phyloP scores from a whole-genome alignment of 2,797 vertebrate species.

The Tachyglossus aculeatus region DNA sequence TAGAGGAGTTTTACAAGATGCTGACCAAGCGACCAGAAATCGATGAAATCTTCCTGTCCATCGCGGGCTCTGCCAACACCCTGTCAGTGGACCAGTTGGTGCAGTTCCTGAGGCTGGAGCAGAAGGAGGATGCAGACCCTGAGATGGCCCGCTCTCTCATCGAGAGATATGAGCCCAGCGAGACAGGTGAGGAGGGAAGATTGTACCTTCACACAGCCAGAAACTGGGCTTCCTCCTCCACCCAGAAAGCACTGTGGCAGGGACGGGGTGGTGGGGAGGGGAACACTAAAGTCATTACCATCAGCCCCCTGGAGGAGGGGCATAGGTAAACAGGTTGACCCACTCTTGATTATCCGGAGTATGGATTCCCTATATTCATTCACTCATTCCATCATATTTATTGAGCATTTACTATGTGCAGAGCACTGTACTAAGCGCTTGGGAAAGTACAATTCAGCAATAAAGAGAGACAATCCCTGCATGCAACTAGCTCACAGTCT shows the following conservation, averaged over 20 bases:
- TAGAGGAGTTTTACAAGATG: conserved; percentile 88
- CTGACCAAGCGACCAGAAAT: conserved; percentile 89
- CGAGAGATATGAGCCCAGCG: conserved; percentile 85
- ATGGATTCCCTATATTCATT: too few species aligned
- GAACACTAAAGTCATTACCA: too few species aligned
- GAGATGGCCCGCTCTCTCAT: conserved; percentile 82
- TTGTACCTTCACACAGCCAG: background rate
- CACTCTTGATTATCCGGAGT: too few species aligned
- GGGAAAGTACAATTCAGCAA: too few species aligned
- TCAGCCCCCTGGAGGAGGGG: too few species aligned
- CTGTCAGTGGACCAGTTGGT: conserved; percentile 82
- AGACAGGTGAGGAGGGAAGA: conserved; percentile 75
- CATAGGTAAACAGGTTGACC: too few species aligned
- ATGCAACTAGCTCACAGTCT: too few species aligned
- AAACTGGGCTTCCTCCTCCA: background rate
- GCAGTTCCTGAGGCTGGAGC: conserved; percentile 81
- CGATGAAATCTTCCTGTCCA: conserved; percentile 78
- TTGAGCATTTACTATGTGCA: too few species aligned
- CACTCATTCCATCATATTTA: too few species aligned
- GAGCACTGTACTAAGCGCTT: too few species aligned
- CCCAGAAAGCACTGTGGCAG: too few species aligned
- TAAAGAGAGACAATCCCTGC: too few species aligned
- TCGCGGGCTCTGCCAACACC: conserved; percentile 62
- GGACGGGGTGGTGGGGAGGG: background rate
- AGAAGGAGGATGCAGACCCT: conserved; percentile 74